Base-by-base conservation (phyloP, 2,113 vertebrate genomes). In the Acrocephalus arundinaceus region DNA sequence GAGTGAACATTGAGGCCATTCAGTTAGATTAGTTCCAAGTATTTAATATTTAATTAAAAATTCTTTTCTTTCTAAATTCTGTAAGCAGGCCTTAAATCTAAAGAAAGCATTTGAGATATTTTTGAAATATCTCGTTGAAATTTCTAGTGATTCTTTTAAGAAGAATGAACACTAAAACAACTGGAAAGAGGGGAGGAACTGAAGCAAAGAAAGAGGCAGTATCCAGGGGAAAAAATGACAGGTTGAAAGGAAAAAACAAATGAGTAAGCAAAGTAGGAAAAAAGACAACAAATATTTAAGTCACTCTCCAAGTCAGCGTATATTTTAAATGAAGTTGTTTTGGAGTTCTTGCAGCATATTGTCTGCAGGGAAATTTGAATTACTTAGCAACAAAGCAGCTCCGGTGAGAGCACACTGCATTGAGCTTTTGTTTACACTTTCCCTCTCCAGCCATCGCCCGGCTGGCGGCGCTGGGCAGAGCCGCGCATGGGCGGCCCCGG, bases 1-100 rank as follows among this genome's bases (percentile, higher is more conserved):
- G 82, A 94, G 70, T 93, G 93, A 93, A 86, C 79, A 93, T 43
- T 46, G 79, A 87, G 90, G 96, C 41, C 65, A 90, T 92, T 92
- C 79, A 87, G 82, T 94, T 90, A 92, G 79, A 88, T 90, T 92
- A 92, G 90, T 92, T 94, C 45, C 61, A 84, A 86, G 61, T 90
- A 77, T 72, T 92, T 92, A 79, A 87, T 91, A 85, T 91, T 94
- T 94, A 89, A 95, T 90, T 67, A 39, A 52, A 70, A 65, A 28
- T 28, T 43, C 3, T 79, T 75, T 30, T 63, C 10, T 57, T 87
- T 82, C n/a, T 46, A 75, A 94, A 78, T 59, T 41, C 33, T 80
- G 57, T 55, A 59, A 90, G 72, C 63, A 55, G 57, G 43, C 19
- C 21, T 54, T 76, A 74, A 80, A 80, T 63, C 33, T 83, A 66